Evolutionary conservation across 2,888 invertebrate genomes (phyloP).

Genomic region (Helleia helle): DNA sequence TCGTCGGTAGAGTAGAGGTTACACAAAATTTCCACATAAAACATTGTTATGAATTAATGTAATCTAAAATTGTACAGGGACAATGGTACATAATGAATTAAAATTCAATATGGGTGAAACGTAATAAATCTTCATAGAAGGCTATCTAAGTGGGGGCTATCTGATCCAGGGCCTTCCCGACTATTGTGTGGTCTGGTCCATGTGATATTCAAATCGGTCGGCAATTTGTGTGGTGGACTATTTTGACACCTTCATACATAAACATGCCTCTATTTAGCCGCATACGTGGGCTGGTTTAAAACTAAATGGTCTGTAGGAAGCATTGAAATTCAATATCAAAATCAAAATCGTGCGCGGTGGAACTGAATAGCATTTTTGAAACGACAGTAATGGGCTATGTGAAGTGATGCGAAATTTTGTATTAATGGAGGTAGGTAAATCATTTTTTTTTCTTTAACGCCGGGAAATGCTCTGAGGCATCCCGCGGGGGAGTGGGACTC

Average conservation of each 20-base stretch:
- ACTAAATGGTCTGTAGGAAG: too few species aligned
- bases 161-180: constrained; percentile 49
- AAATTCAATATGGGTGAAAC: constrained; percentile 58
- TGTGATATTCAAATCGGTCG: constrained; percentile 56
- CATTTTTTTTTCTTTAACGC: too few species aligned
- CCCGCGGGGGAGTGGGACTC: too few species aligned
- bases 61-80: constrained; percentile 29
- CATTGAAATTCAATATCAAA: too few species aligned
- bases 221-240: constrained; percentile 58
- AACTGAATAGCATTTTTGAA: too few species aligned
- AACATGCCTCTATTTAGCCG: constrained; percentile 28
- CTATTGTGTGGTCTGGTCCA: constrained; percentile 35
- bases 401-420: too few species aligned
- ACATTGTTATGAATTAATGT: constrained; percentile 24
- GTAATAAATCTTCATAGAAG: constrained; percentile 69
- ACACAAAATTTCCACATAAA: constrained; percentile 25
- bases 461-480: too few species aligned
- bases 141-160: constrained; percentile 64
- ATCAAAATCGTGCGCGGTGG: too few species aligned
- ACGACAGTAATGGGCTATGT: too few species aligned
- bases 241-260: constrained; percentile 70
- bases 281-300: neutral
- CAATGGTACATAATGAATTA: constrained; percentile 57
- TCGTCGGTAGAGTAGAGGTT: too few species aligned
- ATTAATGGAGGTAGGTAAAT: too few species aligned